Evolutionary conservation across 2,888 invertebrate genomes (phyloP), one percentile per base, ranked within the genome.

Genomic region (Xanthorhoe designata): DNA sequence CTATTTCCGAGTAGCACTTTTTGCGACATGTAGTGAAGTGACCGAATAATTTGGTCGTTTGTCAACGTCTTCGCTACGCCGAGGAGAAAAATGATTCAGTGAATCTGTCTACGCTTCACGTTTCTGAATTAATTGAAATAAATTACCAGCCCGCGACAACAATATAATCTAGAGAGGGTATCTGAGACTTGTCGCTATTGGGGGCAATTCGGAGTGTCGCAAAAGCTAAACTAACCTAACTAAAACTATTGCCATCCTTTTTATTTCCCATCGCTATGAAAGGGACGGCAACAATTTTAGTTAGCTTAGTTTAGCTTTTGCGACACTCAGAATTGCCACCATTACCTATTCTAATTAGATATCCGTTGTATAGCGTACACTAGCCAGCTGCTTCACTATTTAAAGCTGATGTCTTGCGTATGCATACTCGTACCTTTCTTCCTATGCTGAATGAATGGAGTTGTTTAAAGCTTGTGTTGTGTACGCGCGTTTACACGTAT

Each of bases 111-210:
- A 75, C 81, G 84, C 82, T 84, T 85, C 87, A 83, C 86, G 86
- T 87, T 85, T 82, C 84, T 84, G 86, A 88, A 89, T 89, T 91
- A 91, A 91, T 91, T 91, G 91, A 90, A 88, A 91, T 89, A 88
- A 90, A 91, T 91, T 89, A 88, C 86, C 78, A 74, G 78, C 81
- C 73, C 77, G 75, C 83, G 83, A 84, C 87, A 86, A 87, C 86
- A 82, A 82, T 85, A 84, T 85, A 83, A 87, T 87, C 83, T 84
- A 71, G 71, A 72, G 73, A 71, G 74, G 80, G 79, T 79, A 87
- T 85, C 80, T 80, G 84, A 83, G 80, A 80, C 78, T 76, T 78
- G 82, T 82, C 79, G 78, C 78, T 78, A 83, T n/a, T n/a, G n/a
- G n/a, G n/a, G n/a, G n/a, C n/a, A n/a, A n/a, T n/a, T n/a, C n/a